Evolutionary conservation across 2,888 invertebrate genomes (phyloP).

Genomic region (Allophyes oxyacanthae): DNA sequence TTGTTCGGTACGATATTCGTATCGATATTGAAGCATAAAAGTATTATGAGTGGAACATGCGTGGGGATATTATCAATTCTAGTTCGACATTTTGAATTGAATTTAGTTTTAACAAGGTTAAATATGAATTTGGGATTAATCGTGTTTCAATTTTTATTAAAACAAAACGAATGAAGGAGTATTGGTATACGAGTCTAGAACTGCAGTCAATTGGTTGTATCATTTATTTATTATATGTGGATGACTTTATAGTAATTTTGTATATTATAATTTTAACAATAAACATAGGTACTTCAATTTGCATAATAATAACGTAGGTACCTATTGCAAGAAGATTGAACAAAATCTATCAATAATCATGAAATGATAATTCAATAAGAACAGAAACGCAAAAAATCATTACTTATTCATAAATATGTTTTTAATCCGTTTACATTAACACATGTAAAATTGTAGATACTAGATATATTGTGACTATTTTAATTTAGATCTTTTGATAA

Average conservation of each 20-base stretch:
- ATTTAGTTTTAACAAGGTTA: neutral
- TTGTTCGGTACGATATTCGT: slow-evolving; percentile 28
- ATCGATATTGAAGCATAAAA: slow-evolving; percentile 6
- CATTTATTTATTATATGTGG: neutral
- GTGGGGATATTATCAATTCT: slow-evolving; percentile 5
- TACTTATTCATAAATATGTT: too few relatives aligned
- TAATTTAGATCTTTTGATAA: slow-evolving; percentile 17
- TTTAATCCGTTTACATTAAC: too few relatives aligned
- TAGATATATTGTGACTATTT: slow-evolving; percentile 1
- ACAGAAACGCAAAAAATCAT: neutral
- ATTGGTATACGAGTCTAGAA: neutral
- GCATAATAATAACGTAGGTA: too few relatives aligned
- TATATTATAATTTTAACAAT: too few relatives aligned
- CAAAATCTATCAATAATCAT: too few relatives aligned
- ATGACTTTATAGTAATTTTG: slow-evolving; percentile 1
- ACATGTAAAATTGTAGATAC: too few relatives aligned
- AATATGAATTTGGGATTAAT: neutral
- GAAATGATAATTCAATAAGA: too few relatives aligned
- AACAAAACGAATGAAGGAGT: neutral
- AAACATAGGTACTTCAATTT: too few relatives aligned
- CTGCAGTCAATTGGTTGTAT: neutral
- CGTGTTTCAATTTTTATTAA: neutral
- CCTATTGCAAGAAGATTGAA: too few relatives aligned
- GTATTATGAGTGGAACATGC: slow-evolving; percentile 14
- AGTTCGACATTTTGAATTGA: neutral